Conservation (phyloP, 35 echinoderm and acorn worm genomes). For the Lytechinus pictus region DNA sequence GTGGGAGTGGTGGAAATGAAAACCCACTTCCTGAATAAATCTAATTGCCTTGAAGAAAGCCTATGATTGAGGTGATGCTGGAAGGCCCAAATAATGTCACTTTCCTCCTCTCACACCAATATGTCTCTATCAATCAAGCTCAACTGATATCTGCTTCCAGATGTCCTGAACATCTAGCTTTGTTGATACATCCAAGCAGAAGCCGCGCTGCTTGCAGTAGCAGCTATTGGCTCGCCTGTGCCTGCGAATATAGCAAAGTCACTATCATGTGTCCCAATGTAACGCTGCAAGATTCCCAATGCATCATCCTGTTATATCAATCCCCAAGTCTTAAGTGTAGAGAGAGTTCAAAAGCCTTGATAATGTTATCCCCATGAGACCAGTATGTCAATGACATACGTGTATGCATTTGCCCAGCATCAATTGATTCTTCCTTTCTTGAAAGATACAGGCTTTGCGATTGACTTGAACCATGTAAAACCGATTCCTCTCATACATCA, state of each 20-base stretch:
- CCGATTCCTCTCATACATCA: no score
- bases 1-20: not conserved
- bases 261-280: slow-evolving; percentile 5
- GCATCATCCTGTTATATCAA: not conserved
- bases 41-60: slow-evolving; percentile 11
- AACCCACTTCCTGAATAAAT: slow-evolving; percentile 11
- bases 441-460: not conserved
- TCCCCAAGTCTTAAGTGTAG: not conserved
- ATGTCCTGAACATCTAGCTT: not conserved
- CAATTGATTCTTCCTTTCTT: not conserved
- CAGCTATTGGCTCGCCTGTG: not conserved
- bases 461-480: not conserved
- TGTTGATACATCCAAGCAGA: not conserved
- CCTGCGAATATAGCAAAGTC: not conserved
- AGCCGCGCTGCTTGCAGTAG: not conserved
- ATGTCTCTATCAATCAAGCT: not conserved
- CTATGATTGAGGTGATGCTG: slow-evolving; percentile 17
- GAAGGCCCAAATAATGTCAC: slow-evolving; percentile 17
- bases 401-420: not conserved
- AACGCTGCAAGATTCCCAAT: not conserved
- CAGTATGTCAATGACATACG: not conserved
- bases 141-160: not conserved
- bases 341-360: slow-evolving; percentile 3
- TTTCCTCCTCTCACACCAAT: slow-evolving; percentile 10
- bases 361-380: not conserved